Base-by-base conservation (phyloP, 2,113 vertebrate genomes). In the Geothlypis trichas region DNA sequence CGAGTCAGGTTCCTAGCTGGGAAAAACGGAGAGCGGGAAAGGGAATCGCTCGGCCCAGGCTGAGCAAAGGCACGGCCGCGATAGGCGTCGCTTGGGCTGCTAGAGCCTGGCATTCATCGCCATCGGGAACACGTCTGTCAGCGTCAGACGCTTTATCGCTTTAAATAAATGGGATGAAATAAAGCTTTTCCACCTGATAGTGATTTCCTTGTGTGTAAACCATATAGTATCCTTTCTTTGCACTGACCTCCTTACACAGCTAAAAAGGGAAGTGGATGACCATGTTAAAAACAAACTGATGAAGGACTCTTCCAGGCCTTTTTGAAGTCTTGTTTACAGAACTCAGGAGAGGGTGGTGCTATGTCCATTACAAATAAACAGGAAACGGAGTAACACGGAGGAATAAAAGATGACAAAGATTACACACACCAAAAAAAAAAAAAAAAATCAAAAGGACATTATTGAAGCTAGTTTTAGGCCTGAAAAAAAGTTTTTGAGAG, bases 31-130 rank as follows among this genome's bases (percentile, higher is more conserved):
- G 41, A 8, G 33, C 0, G 4, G 52, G 2, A 20, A 8, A 15
- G 37, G 22, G 37, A 26, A 4, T 24, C 7, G 6, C 26, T 44
- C 9, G 3, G 41, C 14, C 30, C 15, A 4, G 37, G 3, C 18
- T 47, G 54, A n/a, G 16, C 44, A 7, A 5, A 41, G 39, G 42
- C 42, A 39, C 11, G 44, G 31, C 20, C 6, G 15, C 15, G 44
- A 4, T 11, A 22, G 58, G 51, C 31, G 12, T 4, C 9, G 5
- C 5, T 14, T 6, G 41, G 3, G 41, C 15, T 61, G 39, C 18
- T 28, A 4, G 13, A 17, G 19, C 14, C 5, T 39, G 3, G 6
- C n/a, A 1, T 49, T 72, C 15, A 1, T 5, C 8, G 8, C 54
- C 31, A 0, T 10, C 12, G 68, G 54, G 44, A 44, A 9, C 31